These are phyloP conservation scores for Discoglossus pictus DNA, from an alignment of 2,797 vertebrate species.

Conservation along the genomic window DNA sequence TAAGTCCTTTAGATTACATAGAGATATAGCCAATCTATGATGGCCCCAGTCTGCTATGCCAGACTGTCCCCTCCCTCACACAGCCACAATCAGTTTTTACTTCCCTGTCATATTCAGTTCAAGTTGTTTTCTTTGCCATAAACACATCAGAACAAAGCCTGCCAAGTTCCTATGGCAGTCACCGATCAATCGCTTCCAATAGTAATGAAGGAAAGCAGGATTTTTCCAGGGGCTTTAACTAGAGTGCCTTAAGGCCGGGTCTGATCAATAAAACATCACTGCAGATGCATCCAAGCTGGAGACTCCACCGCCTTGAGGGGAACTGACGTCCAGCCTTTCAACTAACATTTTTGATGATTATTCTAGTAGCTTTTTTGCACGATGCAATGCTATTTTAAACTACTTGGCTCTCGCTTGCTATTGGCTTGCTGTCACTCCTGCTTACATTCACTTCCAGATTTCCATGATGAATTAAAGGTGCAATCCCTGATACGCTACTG, in stretches of 20 bases:
- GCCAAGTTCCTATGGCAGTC: constrained; percentile 40
- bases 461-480: constrained; percentile 33
- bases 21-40: constrained; percentile 28
- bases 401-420: constrained; percentile 36
- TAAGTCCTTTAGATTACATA: constrained; percentile 34
- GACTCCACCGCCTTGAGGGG: constrained; percentile 40
- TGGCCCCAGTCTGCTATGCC: constrained; percentile 28
- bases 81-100: constrained; percentile 36
- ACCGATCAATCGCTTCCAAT: constrained; percentile 47
- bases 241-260: constrained; percentile 48
- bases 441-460: constrained; percentile 46
- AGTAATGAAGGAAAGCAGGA: constrained; percentile 43
- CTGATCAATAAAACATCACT: constrained; percentile 51
- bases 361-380: constrained; percentile 49
- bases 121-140: constrained; percentile 24
- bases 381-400: constrained; percentile 48
- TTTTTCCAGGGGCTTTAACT: constrained; percentile 43
- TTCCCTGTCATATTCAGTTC: constrained; percentile 15
- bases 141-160: constrained; percentile 37
- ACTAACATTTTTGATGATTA: constrained; percentile 49
- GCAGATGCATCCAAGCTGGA: constrained; percentile 49
- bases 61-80: constrained; percentile 21
- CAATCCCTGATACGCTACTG: constrained; percentile 33
- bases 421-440: constrained; percentile 46
- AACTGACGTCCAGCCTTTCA: constrained; percentile 43